These are phyloP conservation scores for Pantala flavescens DNA, from an alignment of 1,140 invertebrate species.

Conservation along the genomic window DNA sequence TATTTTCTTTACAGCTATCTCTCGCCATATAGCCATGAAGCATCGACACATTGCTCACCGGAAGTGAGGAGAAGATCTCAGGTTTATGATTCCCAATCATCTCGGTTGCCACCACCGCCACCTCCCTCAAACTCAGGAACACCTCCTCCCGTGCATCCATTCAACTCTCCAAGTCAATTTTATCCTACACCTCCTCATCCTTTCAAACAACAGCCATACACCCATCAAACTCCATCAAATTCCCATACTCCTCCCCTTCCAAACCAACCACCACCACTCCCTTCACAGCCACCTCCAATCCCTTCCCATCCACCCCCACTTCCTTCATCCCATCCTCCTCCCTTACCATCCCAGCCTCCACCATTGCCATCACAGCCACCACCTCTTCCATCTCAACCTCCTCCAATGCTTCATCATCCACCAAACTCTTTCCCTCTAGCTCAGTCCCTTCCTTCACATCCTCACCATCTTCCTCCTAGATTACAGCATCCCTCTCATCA, in stretches of 20 bases:
- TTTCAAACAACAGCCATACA: not conserved
- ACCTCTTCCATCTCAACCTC: not conserved
- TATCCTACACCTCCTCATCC: not conserved
- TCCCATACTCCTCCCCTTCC: not conserved
- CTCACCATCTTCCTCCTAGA: not conserved
- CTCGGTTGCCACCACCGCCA: not conserved
- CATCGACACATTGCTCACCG: not conserved
- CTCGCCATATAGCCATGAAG: not conserved
- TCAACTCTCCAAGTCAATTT: slow-evolving; percentile 18
- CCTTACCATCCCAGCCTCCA: not conserved
- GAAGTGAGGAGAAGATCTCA: not conserved
- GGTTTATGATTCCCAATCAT: not conserved
- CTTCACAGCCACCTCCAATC: not conserved
- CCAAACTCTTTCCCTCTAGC: not conserved
- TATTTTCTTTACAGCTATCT: not conserved
- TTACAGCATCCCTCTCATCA: not conserved
- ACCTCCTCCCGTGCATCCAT: not conserved
- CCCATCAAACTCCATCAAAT: not conserved
- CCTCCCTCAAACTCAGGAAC: not conserved
- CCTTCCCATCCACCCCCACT: slow-evolving; percentile 8
- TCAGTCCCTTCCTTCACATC: not conserved
- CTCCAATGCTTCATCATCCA: not conserved
- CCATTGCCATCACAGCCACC: not conserved
- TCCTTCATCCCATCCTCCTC: not conserved
- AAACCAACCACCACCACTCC: not conserved